These are phyloP conservation scores for Monomorium pharaonis DNA, from an alignment of 1,140 invertebrate species.

Conservation along the genomic window DNA sequence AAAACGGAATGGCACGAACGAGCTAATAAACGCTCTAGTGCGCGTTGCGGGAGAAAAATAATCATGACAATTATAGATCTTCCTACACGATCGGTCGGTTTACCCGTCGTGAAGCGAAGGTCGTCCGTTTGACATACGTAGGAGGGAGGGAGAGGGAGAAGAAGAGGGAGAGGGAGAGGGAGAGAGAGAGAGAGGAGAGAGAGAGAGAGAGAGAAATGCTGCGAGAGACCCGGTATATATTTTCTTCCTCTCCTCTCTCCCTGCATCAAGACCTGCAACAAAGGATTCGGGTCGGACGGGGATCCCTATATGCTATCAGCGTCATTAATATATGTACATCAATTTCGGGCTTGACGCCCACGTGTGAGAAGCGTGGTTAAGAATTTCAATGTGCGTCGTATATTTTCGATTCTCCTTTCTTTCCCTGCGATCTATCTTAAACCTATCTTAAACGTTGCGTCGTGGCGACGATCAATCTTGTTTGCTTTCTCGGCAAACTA, in stretches of 20 bases:
- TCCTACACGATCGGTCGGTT: slow-evolving; percentile 43
- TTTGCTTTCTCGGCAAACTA: background rate
- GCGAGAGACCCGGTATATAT: slow-evolving; percentile 21
- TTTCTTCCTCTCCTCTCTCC: background rate
- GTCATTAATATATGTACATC: slow-evolving; percentile 72
- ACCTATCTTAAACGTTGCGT: slow-evolving; percentile 6
- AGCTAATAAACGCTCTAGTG: slow-evolving; percentile 41
- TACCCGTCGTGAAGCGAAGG: slow-evolving; percentile 27
- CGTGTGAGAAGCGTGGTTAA: slow-evolving; percentile 59
- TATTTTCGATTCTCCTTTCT: slow-evolving; percentile 29
- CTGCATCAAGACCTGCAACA: slow-evolving; percentile 19
- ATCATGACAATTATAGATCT: slow-evolving; percentile 48
- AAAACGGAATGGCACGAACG: slow-evolving; percentile 6
- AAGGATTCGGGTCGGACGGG: slow-evolving; percentile 48
- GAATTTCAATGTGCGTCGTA: slow-evolving; percentile 69
- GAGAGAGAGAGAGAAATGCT: background rate
- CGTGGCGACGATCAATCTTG: slow-evolving; percentile 44
- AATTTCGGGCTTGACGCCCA: slow-evolving; percentile 65
- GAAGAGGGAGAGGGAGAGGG: background rate
- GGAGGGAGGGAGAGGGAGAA: too few relatives aligned
- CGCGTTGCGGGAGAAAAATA: slow-evolving; percentile 41
- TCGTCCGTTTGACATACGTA: slow-evolving; percentile 22
- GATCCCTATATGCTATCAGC: slow-evolving; percentile 54
- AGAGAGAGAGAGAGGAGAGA: background rate
- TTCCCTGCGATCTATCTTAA: slow-evolving; percentile 38